These are phyloP conservation scores for Thaleichthys pacificus DNA, from an alignment of 2,797 vertebrate genomes.

Conservation along the genomic window DNA sequence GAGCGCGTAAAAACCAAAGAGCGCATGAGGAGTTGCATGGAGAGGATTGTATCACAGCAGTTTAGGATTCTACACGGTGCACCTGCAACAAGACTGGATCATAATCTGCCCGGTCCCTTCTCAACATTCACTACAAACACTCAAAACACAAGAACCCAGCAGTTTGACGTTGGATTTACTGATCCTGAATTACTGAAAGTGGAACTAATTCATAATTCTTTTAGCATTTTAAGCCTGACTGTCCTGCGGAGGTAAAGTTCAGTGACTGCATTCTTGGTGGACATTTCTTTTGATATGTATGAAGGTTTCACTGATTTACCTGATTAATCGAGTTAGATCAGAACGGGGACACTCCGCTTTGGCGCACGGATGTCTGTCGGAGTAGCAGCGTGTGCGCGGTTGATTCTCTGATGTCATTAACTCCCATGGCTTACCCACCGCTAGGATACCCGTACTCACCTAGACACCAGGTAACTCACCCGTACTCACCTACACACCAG, in stretches of 20 bases:
- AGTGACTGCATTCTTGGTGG: not conserved
- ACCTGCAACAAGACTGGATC: not conserved
- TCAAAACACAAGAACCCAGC: not conserved
- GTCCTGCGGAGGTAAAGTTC: no score
- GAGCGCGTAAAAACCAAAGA: conserved; percentile 69
- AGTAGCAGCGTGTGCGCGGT: not conserved
- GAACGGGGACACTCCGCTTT: conserved; percentile 13
- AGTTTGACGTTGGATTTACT: not conserved
- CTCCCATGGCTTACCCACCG: conserved; percentile 94
- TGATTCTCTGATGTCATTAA: conserved; percentile 29
- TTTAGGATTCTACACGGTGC: not conserved
- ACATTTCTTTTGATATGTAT: not conserved
- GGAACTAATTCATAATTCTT: not conserved
- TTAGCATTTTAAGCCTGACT: no score
- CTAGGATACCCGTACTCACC: conserved; percentile 94
- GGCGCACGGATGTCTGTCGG: conserved; percentile 50
- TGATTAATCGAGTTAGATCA: not conserved
- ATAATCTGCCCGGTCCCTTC: not conserved
- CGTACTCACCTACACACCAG: conserved; percentile 83
- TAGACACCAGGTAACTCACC: conserved; percentile 84
- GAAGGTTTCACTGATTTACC: not conserved
- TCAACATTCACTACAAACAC: not conserved
- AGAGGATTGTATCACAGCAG: conserved; percentile 45
- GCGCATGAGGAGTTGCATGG: conserved; percentile 57
- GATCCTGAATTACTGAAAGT: not conserved